Conservation (phyloP, 53 echinoderm and acorn worm species). For the Hippasteria phrygiana region DNA sequence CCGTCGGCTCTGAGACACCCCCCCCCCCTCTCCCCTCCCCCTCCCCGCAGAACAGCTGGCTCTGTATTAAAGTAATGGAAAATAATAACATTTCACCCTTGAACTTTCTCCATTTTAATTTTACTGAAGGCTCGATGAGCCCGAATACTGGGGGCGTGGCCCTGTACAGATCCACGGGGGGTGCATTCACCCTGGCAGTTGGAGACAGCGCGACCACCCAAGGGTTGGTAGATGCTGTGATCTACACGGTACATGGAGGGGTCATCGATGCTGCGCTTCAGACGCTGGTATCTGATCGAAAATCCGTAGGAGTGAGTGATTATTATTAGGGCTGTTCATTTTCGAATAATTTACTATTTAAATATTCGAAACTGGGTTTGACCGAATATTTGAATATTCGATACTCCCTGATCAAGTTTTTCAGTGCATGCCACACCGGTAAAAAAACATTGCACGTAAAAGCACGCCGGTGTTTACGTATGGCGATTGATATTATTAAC, state of each 20-base stretch:
- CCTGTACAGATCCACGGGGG: neutral
- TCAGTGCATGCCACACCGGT: too few species aligned
- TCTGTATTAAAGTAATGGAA: neutral
- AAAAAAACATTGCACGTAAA: too few species aligned
- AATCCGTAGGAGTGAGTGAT: neutral
- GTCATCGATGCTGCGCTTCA: slow-evolving; percentile 24
- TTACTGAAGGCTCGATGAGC: neutral
- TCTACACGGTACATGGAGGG: neutral
- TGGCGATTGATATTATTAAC: too few species aligned
- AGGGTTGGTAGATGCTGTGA: slow-evolving; percentile 2
- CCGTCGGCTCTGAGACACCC: too few species aligned
- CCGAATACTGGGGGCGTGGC: neutral
- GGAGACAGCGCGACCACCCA: neutral
- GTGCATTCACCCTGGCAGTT: neutral
- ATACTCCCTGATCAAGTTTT: too few species aligned
- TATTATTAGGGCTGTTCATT: too few species aligned
- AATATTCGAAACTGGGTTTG: too few species aligned
- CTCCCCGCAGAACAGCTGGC: neutral
- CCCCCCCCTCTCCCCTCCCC: too few species aligned
- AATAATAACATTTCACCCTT: too few species aligned
- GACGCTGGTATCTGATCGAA: neutral
- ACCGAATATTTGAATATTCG: too few species aligned
- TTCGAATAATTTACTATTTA: too few species aligned
- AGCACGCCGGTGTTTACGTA: too few species aligned
- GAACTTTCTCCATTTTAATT: neutral